Evolutionary conservation across 2,888 invertebrate species (phyloP), one percentile per base, ranked within the genome.

Genomic region (Aporophyla lueneburgensis): DNA sequence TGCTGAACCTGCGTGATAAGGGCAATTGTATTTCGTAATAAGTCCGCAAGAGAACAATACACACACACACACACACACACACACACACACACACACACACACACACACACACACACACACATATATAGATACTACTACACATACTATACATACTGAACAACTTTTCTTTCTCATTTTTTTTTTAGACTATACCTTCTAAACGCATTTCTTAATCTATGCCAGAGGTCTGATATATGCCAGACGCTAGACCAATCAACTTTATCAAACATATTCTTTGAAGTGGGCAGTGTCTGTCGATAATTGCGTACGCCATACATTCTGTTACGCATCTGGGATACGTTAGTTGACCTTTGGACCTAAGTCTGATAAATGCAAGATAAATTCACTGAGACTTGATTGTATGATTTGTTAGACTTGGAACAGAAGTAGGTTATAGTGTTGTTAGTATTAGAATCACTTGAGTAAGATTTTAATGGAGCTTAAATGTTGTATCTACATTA

Each of bases 311-410:
- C 6, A n/a, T n/a, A 78, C 49, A 49, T 78, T 71, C 68, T 81
- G 40, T n/a, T 84, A 75, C 80, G 78, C 89, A 86, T 89, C 88
- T 89, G 88, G 82, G 74, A 63, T 67, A 62, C 79, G 81, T 88
- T 87, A 85, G 72, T 80, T 89, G 89, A 91, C 89, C 90, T 87
- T 80, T 81, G 78, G 80, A 80, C 79, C 85, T 81, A 78, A 80
- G 85, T 81, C 85, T 62, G 69, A 80, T 79, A 74, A 87, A 80
- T 79, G 80, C 70, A 84, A 83, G 76, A 80, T 84, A 84, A 88
- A 88, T 89, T 81, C 76, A 81, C 81, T 85, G 83, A 81, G 78
- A 66, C 80, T 73, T 74, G 74, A 86, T 85, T 88, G 85, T 81
- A 54, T 83, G 83, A 87, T 89, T 86, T 84, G 83, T 87, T 71